A percentile compares a stretch with the other conserved stretches of the same genome.
Evolutionary conservation across 2,888 invertebrate genomes (phyloP).

Genomic region (Cheilosia impressa): DNA sequence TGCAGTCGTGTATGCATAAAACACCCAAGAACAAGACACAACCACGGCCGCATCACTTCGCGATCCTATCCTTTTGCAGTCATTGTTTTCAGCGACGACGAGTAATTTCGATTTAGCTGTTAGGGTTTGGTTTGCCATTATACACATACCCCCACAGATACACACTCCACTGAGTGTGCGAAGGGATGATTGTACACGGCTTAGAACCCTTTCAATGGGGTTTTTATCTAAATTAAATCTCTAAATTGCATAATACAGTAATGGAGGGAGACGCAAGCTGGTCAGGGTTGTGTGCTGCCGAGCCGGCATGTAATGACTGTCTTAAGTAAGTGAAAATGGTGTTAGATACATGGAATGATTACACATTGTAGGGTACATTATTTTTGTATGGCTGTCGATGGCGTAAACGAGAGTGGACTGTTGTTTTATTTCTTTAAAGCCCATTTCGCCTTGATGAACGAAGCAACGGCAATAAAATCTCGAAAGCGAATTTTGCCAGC

Average conservation of each 20-base stretch:
- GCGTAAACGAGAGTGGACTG: too few relatives aligned
- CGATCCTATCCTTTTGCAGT: neutral
- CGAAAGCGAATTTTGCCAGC: neutral
- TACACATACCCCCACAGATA: neutral
- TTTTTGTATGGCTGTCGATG: too few relatives aligned
- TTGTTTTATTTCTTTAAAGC: too few relatives aligned
- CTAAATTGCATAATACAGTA: conserved; percentile 14
- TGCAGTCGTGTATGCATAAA: neutral
- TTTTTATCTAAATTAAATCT: conserved; percentile 43
- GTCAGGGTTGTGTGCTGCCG: neutral
- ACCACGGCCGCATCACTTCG: neutral
- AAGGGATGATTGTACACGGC: neutral
- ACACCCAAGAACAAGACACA: neutral
- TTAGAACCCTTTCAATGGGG: conserved; percentile 4
- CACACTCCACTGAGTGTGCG: neutral
- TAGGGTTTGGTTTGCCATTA: neutral
- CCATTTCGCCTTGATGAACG: too few relatives aligned
- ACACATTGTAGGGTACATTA: too few relatives aligned
- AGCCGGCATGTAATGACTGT: neutral
- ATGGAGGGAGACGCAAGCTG: neutral
- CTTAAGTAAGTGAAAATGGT: too few relatives aligned
- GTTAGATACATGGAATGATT: too few relatives aligned
- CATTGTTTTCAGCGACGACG: conserved; percentile 16
- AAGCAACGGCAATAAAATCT: too few relatives aligned
- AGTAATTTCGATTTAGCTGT: conserved; percentile 30